Conservation (phyloP, 2,888 invertebrate genomes). For the Pristionchus japonicus region DNA sequence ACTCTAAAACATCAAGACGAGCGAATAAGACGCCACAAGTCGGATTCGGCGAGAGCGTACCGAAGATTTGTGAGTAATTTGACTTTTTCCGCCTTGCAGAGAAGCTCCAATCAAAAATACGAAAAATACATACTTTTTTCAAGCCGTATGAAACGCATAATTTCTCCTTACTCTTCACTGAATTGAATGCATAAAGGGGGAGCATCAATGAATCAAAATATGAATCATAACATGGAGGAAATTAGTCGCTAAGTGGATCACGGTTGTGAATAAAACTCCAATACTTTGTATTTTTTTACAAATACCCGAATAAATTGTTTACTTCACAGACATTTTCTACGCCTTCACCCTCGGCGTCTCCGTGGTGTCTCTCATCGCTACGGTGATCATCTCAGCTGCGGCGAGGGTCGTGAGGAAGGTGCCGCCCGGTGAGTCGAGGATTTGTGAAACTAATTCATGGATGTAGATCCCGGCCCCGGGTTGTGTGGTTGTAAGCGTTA, state of each 20-base stretch:
- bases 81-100: background rate
- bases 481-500: too few relatives aligned
- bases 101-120: too few relatives aligned
- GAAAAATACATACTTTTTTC: too few relatives aligned
- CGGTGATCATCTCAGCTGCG: slow-evolving; percentile 67
- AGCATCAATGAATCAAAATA: too few relatives aligned
- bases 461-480: background rate
- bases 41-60: background rate
- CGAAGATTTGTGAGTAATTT: slow-evolving; percentile 64
- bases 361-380: slow-evolving; percentile 66
- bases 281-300: background rate
- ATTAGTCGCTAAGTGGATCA: too few relatives aligned
- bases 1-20: too few relatives aligned
- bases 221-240: too few relatives aligned
- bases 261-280: background rate
- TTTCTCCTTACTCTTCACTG: too few relatives aligned
- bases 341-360: slow-evolving; percentile 69
- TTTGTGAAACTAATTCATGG: background rate
- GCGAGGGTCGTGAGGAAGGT: slow-evolving; percentile 63
- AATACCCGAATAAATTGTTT: background rate
- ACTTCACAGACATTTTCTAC: slow-evolving; percentile 68
- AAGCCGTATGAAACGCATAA: too few relatives aligned
- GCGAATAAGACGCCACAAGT: background rate
- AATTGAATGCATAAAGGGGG: too few relatives aligned
- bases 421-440: slow-evolving; percentile 62